phyloP scores from a whole-genome alignment of 1,140 invertebrate species.

The Orussus abietinus region DNA sequence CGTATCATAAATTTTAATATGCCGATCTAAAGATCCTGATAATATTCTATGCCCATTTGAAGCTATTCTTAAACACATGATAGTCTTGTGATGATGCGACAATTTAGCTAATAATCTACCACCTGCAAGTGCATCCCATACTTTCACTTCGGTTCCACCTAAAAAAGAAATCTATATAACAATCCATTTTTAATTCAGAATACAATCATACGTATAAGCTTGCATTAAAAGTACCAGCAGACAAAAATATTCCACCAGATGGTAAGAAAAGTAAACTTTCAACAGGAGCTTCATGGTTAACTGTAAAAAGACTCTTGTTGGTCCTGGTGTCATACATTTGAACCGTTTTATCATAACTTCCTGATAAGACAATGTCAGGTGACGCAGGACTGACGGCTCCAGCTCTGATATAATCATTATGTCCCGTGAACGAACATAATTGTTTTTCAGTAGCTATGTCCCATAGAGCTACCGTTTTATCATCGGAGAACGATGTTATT shows the following conservation, averaged over 20 bases:
- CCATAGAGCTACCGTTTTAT: conserved; percentile 85
- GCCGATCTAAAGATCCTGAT: conserved; percentile 87
- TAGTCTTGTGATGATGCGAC: conserved; percentile 89
- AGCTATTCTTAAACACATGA: conserved; percentile 77
- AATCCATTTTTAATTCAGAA: no score
- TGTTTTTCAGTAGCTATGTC: conserved; percentile 81
- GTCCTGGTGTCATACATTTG: conserved; percentile 85
- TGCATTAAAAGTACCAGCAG: conserved; percentile 74
- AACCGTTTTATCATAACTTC: conserved; percentile 90
- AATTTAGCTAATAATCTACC: conserved; percentile 78
- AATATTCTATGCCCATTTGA: conserved; percentile 77
- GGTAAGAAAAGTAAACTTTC: conserved; percentile 88
- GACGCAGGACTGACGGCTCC: conserved; percentile 74
- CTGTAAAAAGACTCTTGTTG: conserved; percentile 64
- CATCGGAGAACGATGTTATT: conserved; percentile 89
- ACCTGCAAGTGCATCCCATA: conserved; percentile 89
- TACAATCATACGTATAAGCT: no score
- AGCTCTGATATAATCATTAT: conserved; percentile 80
- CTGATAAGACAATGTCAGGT: conserved; percentile 74
- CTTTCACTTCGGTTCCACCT: conserved; percentile 86
- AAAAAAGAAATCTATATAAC: conserved; percentile 18
- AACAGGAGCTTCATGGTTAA: conserved; percentile 87
- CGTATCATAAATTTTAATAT: conserved; percentile 92
- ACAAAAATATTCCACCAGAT: conserved; percentile 84
- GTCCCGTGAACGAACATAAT: conserved; percentile 65